Evolutionary conservation across 92 coral and sea anemone species (phyloP).

Genomic region (Parazoanthus darwini): DNA sequence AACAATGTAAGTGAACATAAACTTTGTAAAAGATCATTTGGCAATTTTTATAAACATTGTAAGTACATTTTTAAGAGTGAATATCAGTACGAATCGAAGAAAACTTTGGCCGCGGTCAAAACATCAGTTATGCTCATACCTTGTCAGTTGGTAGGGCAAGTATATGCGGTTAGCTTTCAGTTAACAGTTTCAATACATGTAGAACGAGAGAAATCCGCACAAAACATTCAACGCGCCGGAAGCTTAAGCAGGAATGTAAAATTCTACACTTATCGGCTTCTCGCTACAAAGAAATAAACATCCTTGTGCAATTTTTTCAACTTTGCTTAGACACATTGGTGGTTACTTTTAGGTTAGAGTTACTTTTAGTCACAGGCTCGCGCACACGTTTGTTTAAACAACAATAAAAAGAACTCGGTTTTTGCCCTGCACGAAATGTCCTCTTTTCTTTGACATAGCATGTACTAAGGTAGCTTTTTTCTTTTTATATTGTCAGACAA

Average conservation of each 20-base stretch:
- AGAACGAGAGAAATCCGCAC: slow-evolving; percentile 23
- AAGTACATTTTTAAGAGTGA: slow-evolving; percentile 19
- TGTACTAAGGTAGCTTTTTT: no score
- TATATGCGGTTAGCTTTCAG: slow-evolving; percentile 2
- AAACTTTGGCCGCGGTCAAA: slow-evolving; percentile 38
- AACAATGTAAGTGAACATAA: no score
- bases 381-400: no score
- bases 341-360: no score
- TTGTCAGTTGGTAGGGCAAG: slow-evolving; percentile 28
- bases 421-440: no score
- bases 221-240: slow-evolving; percentile 31
- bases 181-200: not conserved
- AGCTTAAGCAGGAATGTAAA: slow-evolving; percentile 9
- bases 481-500: no score
- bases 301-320: slow-evolving; percentile 19
- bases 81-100: slow-evolving; percentile 44
- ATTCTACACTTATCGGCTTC: slow-evolving; percentile 28
- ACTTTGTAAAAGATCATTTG: no score
- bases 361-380: no score
- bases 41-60: no score
- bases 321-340: slow-evolving; percentile 22
- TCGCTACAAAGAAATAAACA: slow-evolving; percentile 28
- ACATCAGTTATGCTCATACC: slow-evolving; percentile 29
- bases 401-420: no score
- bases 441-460: no score